Evolutionary conservation across 1,140 invertebrate genomes (phyloP).

Genomic region (Sarcophaga bullata): DNA sequence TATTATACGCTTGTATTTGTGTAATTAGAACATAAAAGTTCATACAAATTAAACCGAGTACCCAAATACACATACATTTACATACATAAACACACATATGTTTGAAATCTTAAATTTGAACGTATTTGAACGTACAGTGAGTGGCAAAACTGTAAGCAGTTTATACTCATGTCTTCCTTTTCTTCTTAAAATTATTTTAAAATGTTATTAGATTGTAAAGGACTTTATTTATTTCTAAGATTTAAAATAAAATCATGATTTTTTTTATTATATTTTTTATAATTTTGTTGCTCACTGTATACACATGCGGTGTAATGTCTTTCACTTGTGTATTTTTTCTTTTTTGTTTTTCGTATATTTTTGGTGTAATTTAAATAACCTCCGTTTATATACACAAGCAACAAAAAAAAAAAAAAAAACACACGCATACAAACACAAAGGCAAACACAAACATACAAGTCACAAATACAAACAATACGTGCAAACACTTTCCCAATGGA

Average conservation of each 20-base stretch:
- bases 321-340: too few relatives aligned
- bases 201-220: too few relatives aligned
- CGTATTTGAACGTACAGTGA: not conserved
- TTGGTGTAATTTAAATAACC: slow-evolving; percentile 3
- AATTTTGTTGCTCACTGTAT: too few relatives aligned
- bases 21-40: slow-evolving; percentile 29
- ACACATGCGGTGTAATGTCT: not conserved
- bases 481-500: slow-evolving; percentile 21
- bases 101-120: not conserved
- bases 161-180: too few relatives aligned
- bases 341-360: too few relatives aligned
- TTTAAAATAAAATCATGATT: slow-evolving; percentile 1
- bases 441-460: too few relatives aligned
- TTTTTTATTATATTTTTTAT: not conserved
- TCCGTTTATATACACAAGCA: too few relatives aligned
- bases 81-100: not conserved
- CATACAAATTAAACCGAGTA: slow-evolving; percentile 23
- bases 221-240: not conserved
- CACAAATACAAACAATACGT: too few relatives aligned
- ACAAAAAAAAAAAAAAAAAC: too few relatives aligned
- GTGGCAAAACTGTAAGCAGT: not conserved
- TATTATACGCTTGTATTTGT: slow-evolving; percentile 37
- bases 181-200: too few relatives aligned
- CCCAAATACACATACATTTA: not conserved
- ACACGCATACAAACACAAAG: too few relatives aligned